Evolutionary conservation across 2,113 vertebrate genomes (phyloP).

Genomic region (pig (Sus scrofa)): DNA sequence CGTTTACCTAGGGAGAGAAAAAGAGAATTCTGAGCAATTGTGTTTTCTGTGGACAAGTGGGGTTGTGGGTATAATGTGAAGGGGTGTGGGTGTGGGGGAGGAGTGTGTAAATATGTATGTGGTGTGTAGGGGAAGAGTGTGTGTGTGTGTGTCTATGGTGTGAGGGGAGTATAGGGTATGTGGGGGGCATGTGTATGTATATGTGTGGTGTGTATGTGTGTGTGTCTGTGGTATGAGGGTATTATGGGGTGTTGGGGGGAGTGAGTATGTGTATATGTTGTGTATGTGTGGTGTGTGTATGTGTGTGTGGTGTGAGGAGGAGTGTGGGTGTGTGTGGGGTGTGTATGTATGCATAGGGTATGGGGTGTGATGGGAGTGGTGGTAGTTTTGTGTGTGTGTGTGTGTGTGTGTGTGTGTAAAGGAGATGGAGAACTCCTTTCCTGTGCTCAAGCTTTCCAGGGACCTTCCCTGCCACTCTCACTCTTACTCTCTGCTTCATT

Average conservation of each 20-base stretch:
- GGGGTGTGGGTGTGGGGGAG: neutral
- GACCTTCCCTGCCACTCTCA: neutral
- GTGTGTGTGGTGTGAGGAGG: neutral
- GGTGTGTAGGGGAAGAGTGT: neutral
- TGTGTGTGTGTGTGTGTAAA: accelerated
- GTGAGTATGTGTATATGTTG: neutral
- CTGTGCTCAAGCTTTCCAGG: neutral
- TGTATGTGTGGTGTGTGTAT: neutral
- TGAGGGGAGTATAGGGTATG: accelerated
- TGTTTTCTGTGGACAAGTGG: neutral
- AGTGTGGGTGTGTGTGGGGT: neutral
- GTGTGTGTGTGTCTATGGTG: neutral
- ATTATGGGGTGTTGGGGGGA: neutral
- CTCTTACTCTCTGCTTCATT: conserved; percentile 10
- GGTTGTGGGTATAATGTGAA: too few relatives aligned
- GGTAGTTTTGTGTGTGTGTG: neutral
- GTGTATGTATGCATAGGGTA: neutral
- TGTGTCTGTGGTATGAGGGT: neutral
- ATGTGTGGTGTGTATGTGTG: neutral
- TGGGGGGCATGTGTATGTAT: too few relatives aligned
- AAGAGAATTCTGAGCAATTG: neutral
- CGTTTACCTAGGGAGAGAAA: conserved; percentile 20
- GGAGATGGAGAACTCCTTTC: neutral
- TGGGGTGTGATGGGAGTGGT: too few relatives aligned
- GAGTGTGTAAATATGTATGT: too few relatives aligned